These are phyloP conservation scores for Phrynosoma blainvillii DNA, from an alignment of 2,113 vertebrate species.

Conservation along the genomic window DNA sequence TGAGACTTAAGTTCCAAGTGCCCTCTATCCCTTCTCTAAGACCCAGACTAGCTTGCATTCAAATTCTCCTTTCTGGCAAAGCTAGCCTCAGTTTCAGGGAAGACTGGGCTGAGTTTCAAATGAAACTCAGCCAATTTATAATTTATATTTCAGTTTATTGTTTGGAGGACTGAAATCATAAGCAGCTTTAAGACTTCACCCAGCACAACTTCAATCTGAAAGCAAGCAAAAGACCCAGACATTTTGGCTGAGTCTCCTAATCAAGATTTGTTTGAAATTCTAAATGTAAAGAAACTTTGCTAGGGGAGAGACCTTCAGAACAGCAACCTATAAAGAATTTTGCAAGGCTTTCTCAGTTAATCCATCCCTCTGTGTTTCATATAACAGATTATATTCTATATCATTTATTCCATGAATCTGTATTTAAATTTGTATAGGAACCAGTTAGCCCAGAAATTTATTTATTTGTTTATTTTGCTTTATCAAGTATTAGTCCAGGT, in stretches of 20 bases:
- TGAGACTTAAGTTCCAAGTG: not conserved
- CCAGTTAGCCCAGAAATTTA: constrained; percentile 7
- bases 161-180: constrained; percentile 53
- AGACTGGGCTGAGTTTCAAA: constrained; percentile 64
- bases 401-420: not conserved
- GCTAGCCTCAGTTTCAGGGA: constrained; percentile 61
- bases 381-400: constrained; percentile 16
- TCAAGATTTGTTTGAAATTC: not conserved
- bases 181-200: constrained; percentile 26
- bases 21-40: not conserved
- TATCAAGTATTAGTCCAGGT: not conserved
- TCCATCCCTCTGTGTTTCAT: not conserved
- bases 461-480: not conserved
- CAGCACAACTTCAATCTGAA: constrained; percentile 42
- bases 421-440: not conserved
- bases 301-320: not conserved
- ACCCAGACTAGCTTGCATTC: constrained; percentile 13
- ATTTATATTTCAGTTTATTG: constrained; percentile 39
- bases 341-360: constrained; percentile 9
- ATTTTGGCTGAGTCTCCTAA: not conserved
- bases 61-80: constrained; percentile 59
- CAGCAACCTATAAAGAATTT: not conserved
- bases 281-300: not conserved
- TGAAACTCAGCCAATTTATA: constrained; percentile 59
- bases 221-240: constrained; percentile 33